Evolutionary conservation across 2,113 vertebrate genomes (phyloP).

Genomic region (Odocoileus virginianus): DNA sequence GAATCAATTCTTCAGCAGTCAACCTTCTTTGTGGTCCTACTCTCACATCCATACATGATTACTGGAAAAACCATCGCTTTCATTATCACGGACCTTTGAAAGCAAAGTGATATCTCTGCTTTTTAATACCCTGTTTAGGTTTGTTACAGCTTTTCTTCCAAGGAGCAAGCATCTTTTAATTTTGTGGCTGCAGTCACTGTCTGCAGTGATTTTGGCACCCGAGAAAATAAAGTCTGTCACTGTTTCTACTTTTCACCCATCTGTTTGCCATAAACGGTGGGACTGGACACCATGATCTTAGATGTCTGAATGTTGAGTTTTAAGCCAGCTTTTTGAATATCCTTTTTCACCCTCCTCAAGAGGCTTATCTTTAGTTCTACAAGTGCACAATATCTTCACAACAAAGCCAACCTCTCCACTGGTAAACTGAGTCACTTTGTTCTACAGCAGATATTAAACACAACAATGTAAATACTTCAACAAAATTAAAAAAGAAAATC

Average conservation of each 20-base stretch:
- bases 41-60: not conserved
- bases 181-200: not conserved
- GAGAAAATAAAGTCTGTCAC: not conserved
- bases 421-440: not conserved
- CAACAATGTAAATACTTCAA: not conserved
- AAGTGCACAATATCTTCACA: not conserved
- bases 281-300: not conserved
- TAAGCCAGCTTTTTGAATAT: not conserved
- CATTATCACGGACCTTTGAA: not conserved
- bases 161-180: not conserved
- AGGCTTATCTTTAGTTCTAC: not conserved
- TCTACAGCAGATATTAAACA: not conserved
- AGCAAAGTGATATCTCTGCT: not conserved
- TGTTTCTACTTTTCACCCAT: not conserved
- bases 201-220: not conserved
- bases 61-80: not conserved
- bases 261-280: not conserved
- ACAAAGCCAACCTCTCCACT: not conserved
- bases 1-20: not conserved
- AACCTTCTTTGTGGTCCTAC: not conserved
- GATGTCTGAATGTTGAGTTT: not conserved
- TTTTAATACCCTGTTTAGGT: not conserved
- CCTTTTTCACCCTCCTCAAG: not conserved
- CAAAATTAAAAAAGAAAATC: not conserved
- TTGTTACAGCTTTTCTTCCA: not conserved